Conservation (phyloP, 2,113 vertebrate species). For the Lutjanus erythropterus region DNA sequence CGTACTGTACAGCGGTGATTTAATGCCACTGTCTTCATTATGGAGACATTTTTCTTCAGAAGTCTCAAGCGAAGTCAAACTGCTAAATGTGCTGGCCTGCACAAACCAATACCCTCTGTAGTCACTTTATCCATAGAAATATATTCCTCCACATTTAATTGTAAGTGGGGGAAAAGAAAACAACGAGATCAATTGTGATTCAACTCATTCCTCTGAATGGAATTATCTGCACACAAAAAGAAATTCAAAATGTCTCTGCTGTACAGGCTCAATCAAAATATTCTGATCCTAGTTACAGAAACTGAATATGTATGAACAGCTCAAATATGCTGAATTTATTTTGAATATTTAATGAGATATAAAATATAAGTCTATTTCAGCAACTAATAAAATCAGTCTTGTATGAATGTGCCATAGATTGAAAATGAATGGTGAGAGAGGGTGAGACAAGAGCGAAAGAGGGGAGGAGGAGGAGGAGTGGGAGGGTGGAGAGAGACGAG, state of each 20-base stretch:
- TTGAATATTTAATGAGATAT: constrained; percentile 90
- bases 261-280: constrained; percentile 87
- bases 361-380: constrained; percentile 89
- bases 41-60: constrained; percentile 10
- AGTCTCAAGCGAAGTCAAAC: constrained; percentile 6
- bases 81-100: constrained; percentile 53
- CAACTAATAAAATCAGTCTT: constrained; percentile 88
- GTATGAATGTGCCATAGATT: constrained; percentile 85
- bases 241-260: constrained; percentile 86
- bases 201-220: constrained; percentile 85
- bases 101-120: constrained; percentile 67
- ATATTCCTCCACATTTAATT: constrained; percentile 79
- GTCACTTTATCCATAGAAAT: constrained; percentile 66
- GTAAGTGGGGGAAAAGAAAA: constrained; percentile 73
- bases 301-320: constrained; percentile 89
- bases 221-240: constrained; percentile 86
- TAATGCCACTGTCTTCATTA: constrained; percentile 17
- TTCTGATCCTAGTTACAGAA: constrained; percentile 87
- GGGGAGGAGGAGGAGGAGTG: constrained; percentile 24
- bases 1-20: not conserved
- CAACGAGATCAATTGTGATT: constrained; percentile 88
- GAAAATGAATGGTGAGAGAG: constrained; percentile 76
- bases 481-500: constrained; percentile 38
- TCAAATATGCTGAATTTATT: constrained; percentile 90
- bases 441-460: constrained; percentile 38